A percentile compares a stretch with the other conserved stretches of the same genome.
Conservation (phyloP, 2,797 vertebrate species). For the Poecilia gillii region DNA sequence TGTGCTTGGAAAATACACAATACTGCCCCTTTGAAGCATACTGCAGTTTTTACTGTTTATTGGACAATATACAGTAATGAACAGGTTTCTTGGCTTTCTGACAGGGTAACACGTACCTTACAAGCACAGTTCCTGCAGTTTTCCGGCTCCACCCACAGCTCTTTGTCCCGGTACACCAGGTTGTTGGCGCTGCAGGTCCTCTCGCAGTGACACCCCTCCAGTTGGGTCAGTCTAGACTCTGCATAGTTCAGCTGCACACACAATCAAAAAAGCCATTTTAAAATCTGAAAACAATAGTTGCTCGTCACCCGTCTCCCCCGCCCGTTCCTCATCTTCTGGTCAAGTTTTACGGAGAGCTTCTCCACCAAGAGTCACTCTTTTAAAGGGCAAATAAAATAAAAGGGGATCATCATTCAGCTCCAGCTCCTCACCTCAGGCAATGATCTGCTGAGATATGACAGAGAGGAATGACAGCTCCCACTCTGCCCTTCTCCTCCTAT, state of each 20-base stretch:
- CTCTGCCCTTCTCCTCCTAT: conserved; percentile 25
- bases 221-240: conserved; percentile 90
- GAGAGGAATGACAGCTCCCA: conserved; percentile 37
- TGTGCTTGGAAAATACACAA: too few relatives aligned
- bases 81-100: neutral
- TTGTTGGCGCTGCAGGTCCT: conserved; percentile 91
- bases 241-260: conserved; percentile 90
- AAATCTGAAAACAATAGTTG: conserved; percentile 17
- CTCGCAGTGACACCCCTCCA: conserved; percentile 95
- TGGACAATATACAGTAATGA: neutral
- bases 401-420: conserved; percentile 57
- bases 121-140: conserved; percentile 94
- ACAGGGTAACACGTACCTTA: conserved; percentile 79
- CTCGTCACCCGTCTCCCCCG: neutral
- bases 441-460: conserved; percentile 50
- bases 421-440: conserved; percentile 51
- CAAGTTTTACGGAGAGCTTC: conserved; percentile 25
- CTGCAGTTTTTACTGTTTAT: neutral
- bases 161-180: conserved; percentile 88
- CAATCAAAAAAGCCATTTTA: conserved; percentile 28
- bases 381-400: conserved; percentile 47
- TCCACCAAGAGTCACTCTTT: conserved; percentile 47
- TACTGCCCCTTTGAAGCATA: neutral
- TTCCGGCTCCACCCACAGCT: conserved; percentile 92
- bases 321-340: neutral